These are phyloP conservation scores for Octomys mimax DNA, from an alignment of 2,797 vertebrate species.

Conservation along the genomic window DNA sequence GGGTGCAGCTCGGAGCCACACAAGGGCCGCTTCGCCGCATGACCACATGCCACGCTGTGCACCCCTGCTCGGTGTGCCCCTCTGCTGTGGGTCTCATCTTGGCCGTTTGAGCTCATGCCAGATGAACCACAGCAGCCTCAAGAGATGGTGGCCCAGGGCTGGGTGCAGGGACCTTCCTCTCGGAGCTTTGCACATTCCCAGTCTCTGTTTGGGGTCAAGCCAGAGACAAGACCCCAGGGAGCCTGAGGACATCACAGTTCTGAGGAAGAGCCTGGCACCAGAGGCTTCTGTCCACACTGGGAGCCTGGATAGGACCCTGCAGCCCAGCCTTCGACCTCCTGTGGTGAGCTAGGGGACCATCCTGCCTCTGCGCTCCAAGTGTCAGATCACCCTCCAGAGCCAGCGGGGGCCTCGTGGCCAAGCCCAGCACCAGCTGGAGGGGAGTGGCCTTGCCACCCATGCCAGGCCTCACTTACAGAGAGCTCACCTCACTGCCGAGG, in stretches of 20 bases:
- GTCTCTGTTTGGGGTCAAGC: background rate
- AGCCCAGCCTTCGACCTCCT: background rate
- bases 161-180: background rate
- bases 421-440: rapidly evolving
- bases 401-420: rapidly evolving
- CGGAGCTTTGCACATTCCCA: rapidly evolving
- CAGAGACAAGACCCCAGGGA: rapidly evolving
- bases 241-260: too few species aligned
- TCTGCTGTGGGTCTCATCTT: background rate
- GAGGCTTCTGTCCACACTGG: rapidly evolving
- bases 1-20: rapidly evolving
- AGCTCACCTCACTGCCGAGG: background rate
- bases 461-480: rapidly evolving
- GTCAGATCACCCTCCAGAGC: background rate
- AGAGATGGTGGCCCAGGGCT: rapidly evolving
- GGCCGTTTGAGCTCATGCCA: rapidly evolving
- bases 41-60: too few species aligned
- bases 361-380: rapidly evolving
- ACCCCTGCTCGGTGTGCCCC: background rate
- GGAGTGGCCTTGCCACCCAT: rapidly evolving
- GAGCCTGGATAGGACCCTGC: background rate
- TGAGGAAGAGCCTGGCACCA: background rate
- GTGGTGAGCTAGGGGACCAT: background rate
- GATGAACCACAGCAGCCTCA: rapidly evolving
- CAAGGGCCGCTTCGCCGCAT: background rate